Conservation (phyloP, 2,113 vertebrate genomes). For the Vidua chalybeata region DNA sequence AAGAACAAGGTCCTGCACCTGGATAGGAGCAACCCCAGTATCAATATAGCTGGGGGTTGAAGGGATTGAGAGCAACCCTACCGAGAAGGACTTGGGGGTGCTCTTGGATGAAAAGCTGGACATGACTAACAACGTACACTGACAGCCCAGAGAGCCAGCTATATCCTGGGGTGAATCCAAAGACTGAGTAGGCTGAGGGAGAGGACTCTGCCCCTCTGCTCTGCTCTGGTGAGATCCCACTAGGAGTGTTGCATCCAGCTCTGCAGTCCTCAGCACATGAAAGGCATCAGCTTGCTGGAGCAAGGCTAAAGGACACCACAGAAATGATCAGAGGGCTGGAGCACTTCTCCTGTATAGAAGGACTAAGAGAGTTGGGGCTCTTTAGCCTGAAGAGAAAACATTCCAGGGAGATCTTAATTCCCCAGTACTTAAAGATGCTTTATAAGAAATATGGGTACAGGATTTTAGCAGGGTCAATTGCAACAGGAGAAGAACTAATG, state of each 20-base stretch:
- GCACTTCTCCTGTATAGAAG: rapidly evolving
- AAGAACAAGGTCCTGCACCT: background rate
- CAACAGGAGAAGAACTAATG: background rate
- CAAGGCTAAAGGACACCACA: background rate
- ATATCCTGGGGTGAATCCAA: background rate
- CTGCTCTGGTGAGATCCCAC: background rate
- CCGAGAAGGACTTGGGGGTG: rapidly evolving
- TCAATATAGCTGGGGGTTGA: rapidly evolving
- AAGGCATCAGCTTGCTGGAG: background rate
- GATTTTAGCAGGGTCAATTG: background rate
- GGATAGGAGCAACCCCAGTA: background rate
- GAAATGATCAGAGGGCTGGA: background rate
- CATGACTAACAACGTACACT: rapidly evolving
- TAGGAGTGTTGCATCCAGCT: background rate
- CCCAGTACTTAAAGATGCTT: background rate
- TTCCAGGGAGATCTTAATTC: background rate
- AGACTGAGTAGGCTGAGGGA: background rate
- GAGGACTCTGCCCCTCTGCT: background rate
- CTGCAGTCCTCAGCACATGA: background rate
- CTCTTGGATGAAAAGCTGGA: background rate
- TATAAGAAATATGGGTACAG: background rate
- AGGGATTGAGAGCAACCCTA: background rate
- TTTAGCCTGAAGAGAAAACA: background rate
- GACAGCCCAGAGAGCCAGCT: rapidly evolving
- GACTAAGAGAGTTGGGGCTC: background rate